These are phyloP conservation scores for Tetrax tetrax DNA, from an alignment of 2,113 vertebrate genomes.

Conservation along the genomic window DNA sequence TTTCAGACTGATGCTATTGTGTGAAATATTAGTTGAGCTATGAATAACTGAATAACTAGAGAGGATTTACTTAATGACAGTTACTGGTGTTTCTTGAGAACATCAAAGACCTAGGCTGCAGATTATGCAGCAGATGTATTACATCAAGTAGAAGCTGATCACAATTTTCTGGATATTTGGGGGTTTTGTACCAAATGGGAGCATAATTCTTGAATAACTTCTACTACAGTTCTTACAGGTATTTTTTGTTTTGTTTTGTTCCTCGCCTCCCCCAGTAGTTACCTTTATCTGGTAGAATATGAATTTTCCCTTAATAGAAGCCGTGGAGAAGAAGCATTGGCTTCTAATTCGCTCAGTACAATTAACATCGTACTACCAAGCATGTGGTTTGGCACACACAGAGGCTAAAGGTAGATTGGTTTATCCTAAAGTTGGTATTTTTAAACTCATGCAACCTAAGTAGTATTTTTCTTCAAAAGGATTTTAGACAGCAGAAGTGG, in stretches of 20 bases:
- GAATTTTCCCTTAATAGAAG: not conserved
- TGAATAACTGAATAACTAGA: constrained; percentile 36
- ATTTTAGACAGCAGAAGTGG: not conserved
- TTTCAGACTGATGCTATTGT: constrained; percentile 46
- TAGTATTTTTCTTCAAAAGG: not conserved
- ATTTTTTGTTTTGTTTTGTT: not conserved
- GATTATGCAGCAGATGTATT: constrained; percentile 15
- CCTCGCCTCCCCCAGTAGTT: not conserved
- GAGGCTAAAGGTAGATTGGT: not conserved
- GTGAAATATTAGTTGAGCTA: constrained; percentile 46
- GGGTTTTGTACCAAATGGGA: not conserved
- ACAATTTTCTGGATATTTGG: constrained; percentile 14
- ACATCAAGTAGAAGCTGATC: constrained; percentile 23
- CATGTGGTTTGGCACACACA: not conserved
- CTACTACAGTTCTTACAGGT: not conserved
- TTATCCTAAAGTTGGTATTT: not conserved
- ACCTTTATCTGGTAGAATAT: not conserved
- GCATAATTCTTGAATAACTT: not conserved
- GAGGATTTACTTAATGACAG: constrained; percentile 60
- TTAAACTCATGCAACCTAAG: not conserved
- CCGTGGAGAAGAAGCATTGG: not conserved
- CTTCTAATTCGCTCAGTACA: not conserved
- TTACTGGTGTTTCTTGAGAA: constrained; percentile 43
- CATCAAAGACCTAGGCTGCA: not conserved
- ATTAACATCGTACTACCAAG: not conserved